Conservation (phyloP, 2,113 vertebrate genomes). For the Sander vitreus region DNA sequence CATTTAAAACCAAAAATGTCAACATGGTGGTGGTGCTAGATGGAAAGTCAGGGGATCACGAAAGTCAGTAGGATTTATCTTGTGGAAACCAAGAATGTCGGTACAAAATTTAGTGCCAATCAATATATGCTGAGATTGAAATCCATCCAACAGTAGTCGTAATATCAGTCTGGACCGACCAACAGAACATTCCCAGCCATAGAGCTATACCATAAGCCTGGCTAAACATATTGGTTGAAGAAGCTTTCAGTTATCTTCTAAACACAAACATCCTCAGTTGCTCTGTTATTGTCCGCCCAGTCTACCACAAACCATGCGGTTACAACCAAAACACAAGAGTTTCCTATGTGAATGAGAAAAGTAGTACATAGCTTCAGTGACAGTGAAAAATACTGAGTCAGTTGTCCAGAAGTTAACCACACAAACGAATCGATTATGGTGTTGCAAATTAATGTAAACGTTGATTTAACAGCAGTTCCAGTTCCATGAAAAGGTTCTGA, state of each 20-base stretch:
- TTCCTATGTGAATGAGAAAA: neutral
- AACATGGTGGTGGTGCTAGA: too few relatives aligned
- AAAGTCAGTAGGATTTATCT: too few relatives aligned
- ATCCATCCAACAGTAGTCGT: neutral
- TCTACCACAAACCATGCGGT: neutral
- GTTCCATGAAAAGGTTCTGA: neutral
- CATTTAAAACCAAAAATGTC: too few relatives aligned
- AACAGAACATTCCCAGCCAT: neutral
- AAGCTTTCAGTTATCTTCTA: neutral
- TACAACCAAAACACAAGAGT: constrained; percentile 32
- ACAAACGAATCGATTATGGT: neutral
- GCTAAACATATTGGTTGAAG: neutral
- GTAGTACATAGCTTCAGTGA: neutral
- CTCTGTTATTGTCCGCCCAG: constrained; percentile 1
- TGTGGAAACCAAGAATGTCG: too few relatives aligned
- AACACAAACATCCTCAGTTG: constrained; percentile 23
- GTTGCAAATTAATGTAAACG: neutral
- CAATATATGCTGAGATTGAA: neutral
- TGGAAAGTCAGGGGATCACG: too few relatives aligned
- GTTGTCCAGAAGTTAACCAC: neutral
- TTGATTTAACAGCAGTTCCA: neutral
- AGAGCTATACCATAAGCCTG: neutral
- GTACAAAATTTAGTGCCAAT: neutral
- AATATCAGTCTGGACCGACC: neutral
- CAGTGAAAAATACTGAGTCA: neutral